Base-by-base conservation (phyloP, 2,888 invertebrate genomes). In the Dioctria rufipes region DNA sequence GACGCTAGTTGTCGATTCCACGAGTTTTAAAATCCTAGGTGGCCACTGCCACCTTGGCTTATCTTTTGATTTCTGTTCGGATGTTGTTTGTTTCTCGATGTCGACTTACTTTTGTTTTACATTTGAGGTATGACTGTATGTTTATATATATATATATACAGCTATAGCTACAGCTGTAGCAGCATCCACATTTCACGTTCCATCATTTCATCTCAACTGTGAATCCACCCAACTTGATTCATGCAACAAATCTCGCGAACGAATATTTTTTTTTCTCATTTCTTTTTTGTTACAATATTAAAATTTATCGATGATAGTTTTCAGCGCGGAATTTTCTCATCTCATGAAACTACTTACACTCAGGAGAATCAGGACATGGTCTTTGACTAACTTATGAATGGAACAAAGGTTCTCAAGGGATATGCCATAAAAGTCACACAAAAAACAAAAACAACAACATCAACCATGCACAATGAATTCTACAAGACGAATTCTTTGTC, bases 21-120 rank as follows among this genome's bases (percentile, higher is more conserved):
- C 82, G 82, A 82, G 82, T 65, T 80, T 73, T 25, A 25, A 25
- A 43, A 80, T 61, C 82, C 80, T 80, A 82, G 82, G 82, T 82
- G 82, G 82, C 82, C 82, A 60, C 73, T 80, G 65, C 80, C 82
- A 82, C 80, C 82, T 80, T 78, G 80, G 78, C 82, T 82, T 82
- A 82, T 82, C 82, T 77, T n/a, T 58, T 60, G 58, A 51, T 67
- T 69, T 49, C 61, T 73, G 69, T 65, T 78, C 61, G 42, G 58
- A 80, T 69, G 73, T 78, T 80, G 82, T 82, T 82, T 82, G 80
- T 82, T 82, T 54, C 71, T 78, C 49, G 65, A 65, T 71, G 78
- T 60, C 46, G 49, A 78, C 43, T 80, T 82, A 65, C 80, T 81
- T 80, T 82, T 78, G 78, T 75, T 78, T 82, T 80, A 78, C 78